Conservation (phyloP, 2,888 invertebrate genomes). For the Acanthoscelides obtectus region DNA sequence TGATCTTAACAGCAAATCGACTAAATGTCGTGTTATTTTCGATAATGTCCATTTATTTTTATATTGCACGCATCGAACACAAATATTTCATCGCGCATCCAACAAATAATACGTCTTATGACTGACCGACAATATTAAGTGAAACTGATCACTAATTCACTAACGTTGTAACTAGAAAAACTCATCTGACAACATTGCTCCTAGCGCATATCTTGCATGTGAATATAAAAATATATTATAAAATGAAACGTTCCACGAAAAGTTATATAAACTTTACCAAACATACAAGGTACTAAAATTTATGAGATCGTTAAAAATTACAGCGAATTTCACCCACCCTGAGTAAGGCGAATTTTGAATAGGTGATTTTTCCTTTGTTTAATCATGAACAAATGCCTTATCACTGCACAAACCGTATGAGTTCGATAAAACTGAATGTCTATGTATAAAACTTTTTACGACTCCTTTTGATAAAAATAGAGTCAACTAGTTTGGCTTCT, state of each 20-base stretch:
- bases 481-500: no score
- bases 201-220: not conserved
- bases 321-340: not conserved
- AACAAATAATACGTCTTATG: no score
- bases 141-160: no score
- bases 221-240: not conserved
- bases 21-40: no score
- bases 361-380: not conserved
- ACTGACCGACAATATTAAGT: no score
- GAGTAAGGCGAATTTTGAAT: not conserved
- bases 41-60: no score
- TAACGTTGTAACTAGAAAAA: no score
- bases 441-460: not conserved
- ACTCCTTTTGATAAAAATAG: not conserved
- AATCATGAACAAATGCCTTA: no score
- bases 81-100: no score
- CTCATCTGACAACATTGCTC: not conserved
- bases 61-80: no score
- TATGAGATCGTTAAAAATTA: not conserved
- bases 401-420: not conserved
- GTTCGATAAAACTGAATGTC: not conserved
- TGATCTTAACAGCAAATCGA: no score
- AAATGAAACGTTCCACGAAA: not conserved
- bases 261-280: not conserved
- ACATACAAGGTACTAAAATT: not conserved